Conservation (phyloP, 2,113 vertebrate species). For the Charina bottae region DNA sequence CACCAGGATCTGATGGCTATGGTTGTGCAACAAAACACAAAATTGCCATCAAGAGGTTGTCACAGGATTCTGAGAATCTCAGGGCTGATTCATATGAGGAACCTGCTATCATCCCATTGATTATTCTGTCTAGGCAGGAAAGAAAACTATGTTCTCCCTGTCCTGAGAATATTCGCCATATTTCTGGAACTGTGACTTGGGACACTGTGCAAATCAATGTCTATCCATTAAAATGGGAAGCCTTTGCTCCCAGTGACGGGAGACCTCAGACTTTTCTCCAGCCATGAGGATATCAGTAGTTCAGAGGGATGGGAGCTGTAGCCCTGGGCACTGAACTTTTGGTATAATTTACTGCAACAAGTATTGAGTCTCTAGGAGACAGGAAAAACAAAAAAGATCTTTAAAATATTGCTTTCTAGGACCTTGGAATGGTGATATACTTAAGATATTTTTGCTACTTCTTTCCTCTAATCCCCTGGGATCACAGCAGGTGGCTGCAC, state of each 20-base stretch:
- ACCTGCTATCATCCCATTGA: background rate
- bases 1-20: background rate
- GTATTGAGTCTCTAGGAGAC: background rate
- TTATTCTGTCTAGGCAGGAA: background rate
- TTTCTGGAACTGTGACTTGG: background rate
- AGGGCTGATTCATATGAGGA: background rate
- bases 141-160: background rate
- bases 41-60: background rate
- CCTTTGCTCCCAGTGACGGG: background rate
- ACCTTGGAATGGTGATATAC: background rate
- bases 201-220: background rate
- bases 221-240: background rate
- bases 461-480: background rate
- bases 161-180: background rate
- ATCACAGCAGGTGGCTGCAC: background rate
- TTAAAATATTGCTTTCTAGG: background rate
- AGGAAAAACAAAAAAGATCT: background rate
- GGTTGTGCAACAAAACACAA: background rate
- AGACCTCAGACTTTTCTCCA: background rate
- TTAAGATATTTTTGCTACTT: background rate
- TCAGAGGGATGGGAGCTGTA: background rate
- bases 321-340: background rate
- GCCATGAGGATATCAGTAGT: background rate
- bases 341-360: background rate
- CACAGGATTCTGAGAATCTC: background rate